Percentiles rank a stretch among this genome's conserved stretches.
Conservation (phyloP, 1,140 invertebrate genomes). For the Doryteuthis pealeii region DNA sequence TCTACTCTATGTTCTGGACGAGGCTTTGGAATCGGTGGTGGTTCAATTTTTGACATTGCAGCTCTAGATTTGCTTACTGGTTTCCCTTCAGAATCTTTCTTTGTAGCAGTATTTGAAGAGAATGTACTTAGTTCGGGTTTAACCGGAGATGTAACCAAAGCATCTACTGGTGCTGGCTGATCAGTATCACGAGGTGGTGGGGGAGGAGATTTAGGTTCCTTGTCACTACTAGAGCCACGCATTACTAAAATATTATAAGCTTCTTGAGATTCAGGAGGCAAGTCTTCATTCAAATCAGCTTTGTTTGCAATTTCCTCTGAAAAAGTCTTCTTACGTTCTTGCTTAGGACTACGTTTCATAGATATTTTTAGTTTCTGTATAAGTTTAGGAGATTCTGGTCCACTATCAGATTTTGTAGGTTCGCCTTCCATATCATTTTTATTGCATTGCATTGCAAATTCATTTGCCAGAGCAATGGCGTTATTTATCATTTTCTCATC, state of each 20-base stretch:
- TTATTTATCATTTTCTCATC: conserved; percentile 91
- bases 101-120: neutral
- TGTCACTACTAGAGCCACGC: conserved; percentile 61
- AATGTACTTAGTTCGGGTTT: neutral
- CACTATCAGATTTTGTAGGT: conserved; percentile 46
- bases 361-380: conserved; percentile 82
- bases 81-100: neutral
- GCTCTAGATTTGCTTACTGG: conserved; percentile 26
- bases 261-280: conserved; percentile 70
- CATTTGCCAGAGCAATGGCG: conserved; percentile 91
- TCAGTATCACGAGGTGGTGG: neutral
- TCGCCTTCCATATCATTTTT: conserved; percentile 24
- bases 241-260: conserved; percentile 91
- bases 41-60: conserved; percentile 9
- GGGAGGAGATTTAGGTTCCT: neutral
- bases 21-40: conserved; percentile 42
- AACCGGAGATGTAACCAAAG: too few relatives aligned
- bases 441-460: conserved; percentile 69
- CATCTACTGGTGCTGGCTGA: too few relatives aligned
- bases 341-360: conserved; percentile 50
- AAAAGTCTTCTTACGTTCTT: conserved; percentile 58
- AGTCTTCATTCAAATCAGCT: conserved; percentile 37
- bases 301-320: conserved; percentile 59
- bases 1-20: conserved; percentile 48
- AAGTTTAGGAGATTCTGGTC: conserved; percentile 67